Base-by-base conservation (phyloP, 1,140 invertebrate genomes). In the Brachystomella parvula region DNA sequence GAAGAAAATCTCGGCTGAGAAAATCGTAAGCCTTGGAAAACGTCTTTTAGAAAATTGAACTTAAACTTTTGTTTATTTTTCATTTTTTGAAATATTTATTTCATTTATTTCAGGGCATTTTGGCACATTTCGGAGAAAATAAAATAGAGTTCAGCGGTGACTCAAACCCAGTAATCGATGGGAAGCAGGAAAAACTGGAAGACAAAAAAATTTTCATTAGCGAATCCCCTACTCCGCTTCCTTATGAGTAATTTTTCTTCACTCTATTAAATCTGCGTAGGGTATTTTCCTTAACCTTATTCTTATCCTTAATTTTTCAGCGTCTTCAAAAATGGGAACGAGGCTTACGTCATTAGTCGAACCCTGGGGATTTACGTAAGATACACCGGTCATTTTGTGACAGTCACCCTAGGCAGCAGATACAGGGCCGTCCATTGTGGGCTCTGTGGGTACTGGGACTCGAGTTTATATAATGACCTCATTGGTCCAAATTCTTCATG, bases 371-470 rank as follows among this genome's bases (percentile, higher is more conserved):
- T 71, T 2, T 44, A 47, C 24, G 47, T 73, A 29, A 62, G 71
- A 2, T 73, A 73, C 49, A 73, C 71, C 6, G 66, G 61, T 0
- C 33, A 47, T 26, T 73, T 70, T 47, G 64, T 61, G 3, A 66
- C 66, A 1, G 61, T 73, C 3, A 49, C 30, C 9, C 24, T 69
- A 15, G 65, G 64, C 1, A 64, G 61, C 2, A 39, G 61, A 26
- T 70, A 66, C 47, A 49, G 66, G 29, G 66, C 68, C n/a, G 58
- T 70, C 19, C 67, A 69, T 39, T 73, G 72, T 39, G 72, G 72
- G 0, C n/a, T 71, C 15, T 73, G 72, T 62, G 72, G 72, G 26
- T 56, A 64, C 33, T 73, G 66, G 67, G 72, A 73, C 57, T 66
- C 61, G 1, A 64, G 49, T 3, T 29, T 47, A 0, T 66, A 63